Evolutionary conservation across 2,113 vertebrate genomes (phyloP), one percentile per base, ranked within the genome.

Genomic region (Numenius arquata): DNA sequence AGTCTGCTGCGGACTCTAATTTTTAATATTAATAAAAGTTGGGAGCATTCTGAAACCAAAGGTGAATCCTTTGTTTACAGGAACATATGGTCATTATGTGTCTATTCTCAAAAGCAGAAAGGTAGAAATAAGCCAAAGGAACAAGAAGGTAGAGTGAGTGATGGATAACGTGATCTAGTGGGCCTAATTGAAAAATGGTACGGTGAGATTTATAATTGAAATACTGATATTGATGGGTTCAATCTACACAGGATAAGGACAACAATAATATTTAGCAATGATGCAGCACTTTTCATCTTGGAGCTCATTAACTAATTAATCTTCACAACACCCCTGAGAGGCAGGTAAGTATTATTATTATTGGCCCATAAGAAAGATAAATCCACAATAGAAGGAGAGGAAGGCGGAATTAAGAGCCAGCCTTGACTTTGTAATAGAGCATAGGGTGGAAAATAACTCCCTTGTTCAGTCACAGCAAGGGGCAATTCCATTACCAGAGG

Each of bases 301-400:
- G 74, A 95, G 81, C 93, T 97, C 94, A 95, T 95, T 96, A 96
- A 95, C 91, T 97, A 97, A 95, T 96, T 96, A 97, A 97, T 97
- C 94, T 95, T 96, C 89, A 96, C 93, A 96, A 95, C 90, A 92
- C 89, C 75, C 93, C 71, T 77, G 86, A 96, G 96, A 97, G 81
- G 87, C 93, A 97, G 93, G 95, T 97, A 95, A 96, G 87, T 76
- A 91, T 76, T 97, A 95, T 96, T 92, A 88, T 93, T 96, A 95
- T 96, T 95, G 95, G 84, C 86, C 84, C 88, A 90, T 91, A 88
- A 92, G 91, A 94, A 95, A 89, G 77, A 95, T 87, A 89, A 96
- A 95, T 95, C 93, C 93, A 85, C 17, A 34, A 89, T 4, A 94
- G 94, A 91, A 95, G 74, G 81, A 87, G 62, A 82, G 87, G 41